Percentiles rank a stretch among this genome's conserved stretches.
Evolutionary conservation across 1,140 invertebrate species (phyloP).

Genomic region (Drosophila mojavensis): DNA sequence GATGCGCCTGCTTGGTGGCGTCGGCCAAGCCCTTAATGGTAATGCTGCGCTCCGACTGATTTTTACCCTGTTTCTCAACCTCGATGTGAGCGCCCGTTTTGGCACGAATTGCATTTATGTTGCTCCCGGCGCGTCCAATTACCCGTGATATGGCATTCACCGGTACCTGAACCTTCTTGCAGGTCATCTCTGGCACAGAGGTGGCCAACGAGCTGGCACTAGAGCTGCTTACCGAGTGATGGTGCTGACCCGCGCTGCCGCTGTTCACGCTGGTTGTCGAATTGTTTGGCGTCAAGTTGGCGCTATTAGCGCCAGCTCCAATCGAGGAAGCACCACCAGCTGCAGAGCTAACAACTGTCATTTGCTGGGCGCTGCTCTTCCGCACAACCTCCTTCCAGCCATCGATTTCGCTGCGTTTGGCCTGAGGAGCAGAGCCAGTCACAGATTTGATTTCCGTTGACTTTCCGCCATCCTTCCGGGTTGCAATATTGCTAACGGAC

Average conservation of each 20-base stretch:
- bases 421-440: conserved; percentile 5
- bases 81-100: conserved; percentile 98
- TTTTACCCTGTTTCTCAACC: conserved; percentile 98
- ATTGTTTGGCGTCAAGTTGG: conserved; percentile 38
- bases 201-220: conserved; percentile 44
- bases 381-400: conserved; percentile 98
- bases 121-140: conserved; percentile 97
- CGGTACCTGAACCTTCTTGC: conserved; percentile 95
- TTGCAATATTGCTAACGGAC: conserved; percentile 52
- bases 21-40: conserved; percentile 97
- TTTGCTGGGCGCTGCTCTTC: conserved; percentile 87
- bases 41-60: conserved; percentile 96
- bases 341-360: conserved; percentile 14
- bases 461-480: conserved; percentile 24
- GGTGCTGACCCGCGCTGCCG: conserved; percentile 38
- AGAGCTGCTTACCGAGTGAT: conserved; percentile 42
- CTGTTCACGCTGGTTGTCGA: conserved; percentile 34
- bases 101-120: conserved; percentile 98
- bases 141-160: conserved; percentile 97
- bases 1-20: conserved; percentile 94
- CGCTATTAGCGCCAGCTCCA: conserved; percentile 6
- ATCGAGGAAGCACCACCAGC: not conserved
- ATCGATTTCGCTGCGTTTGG: conserved; percentile 88
- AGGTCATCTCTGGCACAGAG: conserved; percentile 69
- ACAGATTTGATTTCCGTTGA: conserved; percentile 5